Evolutionary conservation across 2,888 invertebrate genomes (phyloP).

Genomic region (Notodonta ziczac): DNA sequence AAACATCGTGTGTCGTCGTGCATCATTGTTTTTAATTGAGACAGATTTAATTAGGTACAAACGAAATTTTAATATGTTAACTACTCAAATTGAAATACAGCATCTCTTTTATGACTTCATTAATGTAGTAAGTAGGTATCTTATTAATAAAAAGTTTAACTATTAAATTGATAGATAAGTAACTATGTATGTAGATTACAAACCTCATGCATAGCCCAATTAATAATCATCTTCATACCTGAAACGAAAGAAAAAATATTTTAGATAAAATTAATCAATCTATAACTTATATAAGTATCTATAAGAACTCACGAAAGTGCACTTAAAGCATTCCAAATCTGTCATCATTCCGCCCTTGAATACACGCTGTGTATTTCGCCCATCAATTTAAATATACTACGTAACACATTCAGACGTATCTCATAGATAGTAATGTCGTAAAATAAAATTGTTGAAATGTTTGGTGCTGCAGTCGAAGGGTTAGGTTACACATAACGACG

Average conservation of each 20-base stretch:
- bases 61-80: not conserved
- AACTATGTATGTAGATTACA: not conserved
- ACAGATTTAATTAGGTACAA: not conserved
- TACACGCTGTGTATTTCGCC: constrained; percentile 42
- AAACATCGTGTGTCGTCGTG: not conserved
- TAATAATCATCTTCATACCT: constrained; percentile 21
- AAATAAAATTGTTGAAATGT: constrained; percentile 62
- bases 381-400: constrained; percentile 56
- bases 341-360: constrained; percentile 36
- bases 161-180: not conserved
- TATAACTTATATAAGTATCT: constrained; percentile 15
- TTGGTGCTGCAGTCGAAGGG: constrained; percentile 47
- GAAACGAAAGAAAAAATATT: constrained; percentile 29
- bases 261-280: constrained; percentile 11
- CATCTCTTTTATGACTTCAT: not conserved
- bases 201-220: not conserved
- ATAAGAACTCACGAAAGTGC: constrained; percentile 18
- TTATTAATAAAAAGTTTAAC: too few relatives aligned
- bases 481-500: constrained; percentile 28
- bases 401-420: constrained; percentile 67
- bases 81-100: not conserved
- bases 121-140: too few relatives aligned
- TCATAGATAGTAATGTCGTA: constrained; percentile 65
- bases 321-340: constrained; percentile 30
- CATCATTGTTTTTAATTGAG: not conserved